Evolutionary conservation across 2,113 vertebrate species (phyloP).

Genomic region (Aphelocoma coerulescens): DNA sequence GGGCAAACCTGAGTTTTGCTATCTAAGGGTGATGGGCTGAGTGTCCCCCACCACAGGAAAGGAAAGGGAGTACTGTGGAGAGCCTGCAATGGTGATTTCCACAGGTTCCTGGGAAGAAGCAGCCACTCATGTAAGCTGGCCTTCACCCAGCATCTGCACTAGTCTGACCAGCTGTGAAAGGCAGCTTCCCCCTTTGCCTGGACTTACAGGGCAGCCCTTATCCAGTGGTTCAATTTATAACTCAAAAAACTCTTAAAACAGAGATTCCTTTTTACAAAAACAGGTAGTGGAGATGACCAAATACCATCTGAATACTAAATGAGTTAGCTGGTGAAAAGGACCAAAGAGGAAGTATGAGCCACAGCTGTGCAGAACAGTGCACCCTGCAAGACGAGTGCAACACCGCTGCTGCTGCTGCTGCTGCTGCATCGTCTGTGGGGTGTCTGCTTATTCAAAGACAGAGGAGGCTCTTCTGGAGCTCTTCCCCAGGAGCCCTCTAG

Average conservation of each 20-base stretch:
- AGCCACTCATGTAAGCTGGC: not conserved
- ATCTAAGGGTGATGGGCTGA: not conserved
- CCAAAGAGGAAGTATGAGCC: not conserved
- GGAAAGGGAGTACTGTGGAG: not conserved
- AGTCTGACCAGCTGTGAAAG: not conserved
- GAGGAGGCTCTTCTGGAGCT: not conserved
- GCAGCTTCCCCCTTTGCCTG: not conserved
- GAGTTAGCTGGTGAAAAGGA: not conserved
- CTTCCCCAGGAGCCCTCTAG: not conserved
- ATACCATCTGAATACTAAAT: not conserved
- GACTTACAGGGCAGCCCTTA: not conserved
- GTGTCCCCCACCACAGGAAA: not conserved
- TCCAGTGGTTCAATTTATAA: not conserved
- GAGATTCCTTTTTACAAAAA: not conserved
- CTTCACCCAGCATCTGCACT: not conserved
- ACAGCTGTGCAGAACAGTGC: not conserved
- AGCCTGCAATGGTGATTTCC: not conserved
- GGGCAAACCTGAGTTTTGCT: not conserved
- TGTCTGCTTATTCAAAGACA: not conserved
- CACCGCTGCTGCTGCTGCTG: not conserved
- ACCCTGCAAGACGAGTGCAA: not conserved
- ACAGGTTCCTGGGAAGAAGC: not conserved
- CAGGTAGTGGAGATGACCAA: not conserved
- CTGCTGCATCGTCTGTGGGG: accelerated
- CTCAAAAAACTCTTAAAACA: not conserved